Evolutionary conservation across 2,888 invertebrate genomes (phyloP), one percentile per base, ranked within the genome.

Genomic region (Aporophyla nigra): DNA sequence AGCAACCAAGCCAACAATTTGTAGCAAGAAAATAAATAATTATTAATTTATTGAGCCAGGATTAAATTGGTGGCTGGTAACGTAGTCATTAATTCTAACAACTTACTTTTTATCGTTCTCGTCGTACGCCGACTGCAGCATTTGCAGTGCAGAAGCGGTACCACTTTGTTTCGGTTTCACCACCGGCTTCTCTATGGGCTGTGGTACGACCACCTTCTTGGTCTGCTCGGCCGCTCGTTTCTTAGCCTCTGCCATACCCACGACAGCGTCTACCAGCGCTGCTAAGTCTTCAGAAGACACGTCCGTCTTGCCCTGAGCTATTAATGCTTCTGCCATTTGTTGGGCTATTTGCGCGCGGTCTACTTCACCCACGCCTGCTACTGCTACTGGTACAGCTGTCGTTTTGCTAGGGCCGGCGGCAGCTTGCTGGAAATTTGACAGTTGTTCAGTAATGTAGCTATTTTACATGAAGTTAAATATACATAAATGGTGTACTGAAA

Each of bases 291-390:
- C 98, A 71, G 98, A 98, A 7, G 98, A 98, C 10, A 99, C 98
- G 93, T 98, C 98, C 0, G 98, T 98, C 92, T 98, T 98, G 65
- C 98, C 98, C 93, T 98, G 98, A 27, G 98, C 97, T 16, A 98
- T 97, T 59, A 99, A 95, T 2, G 98, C 98, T 49, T 97, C 98
- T 0, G 99, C 98, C 93, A 99, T 98, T 92, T 98, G 98, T 87
- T 98, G 97, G 1, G 98, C 98, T 84, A 99, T 98, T 71, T 98
- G 97, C 49, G 98, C 97, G 87, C 98, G 98, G 91, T 98, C 98
- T 76, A 98, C 98, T 0, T 97, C 97, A 40, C 98, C 98, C 68
- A 98, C 97, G 51, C 98, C 98, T 2, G 98, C 97, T 62, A 98
- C 98, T 0, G 98, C 97, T 59, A 98, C 98, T 0, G 98, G 97